Conservation (phyloP, 2,888 invertebrate species). For the Stomorhina lunata region DNA sequence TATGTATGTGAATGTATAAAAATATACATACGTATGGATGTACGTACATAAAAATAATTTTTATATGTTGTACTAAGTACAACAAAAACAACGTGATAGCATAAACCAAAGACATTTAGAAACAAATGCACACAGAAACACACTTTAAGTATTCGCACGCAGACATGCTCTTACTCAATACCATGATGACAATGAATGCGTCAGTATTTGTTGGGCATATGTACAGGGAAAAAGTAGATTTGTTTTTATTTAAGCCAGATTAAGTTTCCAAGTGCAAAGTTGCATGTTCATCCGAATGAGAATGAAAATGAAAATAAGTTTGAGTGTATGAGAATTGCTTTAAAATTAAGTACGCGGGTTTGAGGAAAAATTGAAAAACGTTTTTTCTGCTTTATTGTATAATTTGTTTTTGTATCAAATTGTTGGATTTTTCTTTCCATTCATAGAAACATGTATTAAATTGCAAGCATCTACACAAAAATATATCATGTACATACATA, state of each 20-base stretch:
- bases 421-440: neutral
- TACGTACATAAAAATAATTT: no score
- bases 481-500: neutral
- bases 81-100: neutral
- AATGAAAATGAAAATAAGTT: neutral
- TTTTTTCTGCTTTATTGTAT: conserved; percentile 11
- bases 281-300: neutral
- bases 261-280: conserved; percentile 1
- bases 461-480: neutral
- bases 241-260: neutral
- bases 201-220: neutral
- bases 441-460: neutral
- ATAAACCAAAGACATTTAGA: neutral
- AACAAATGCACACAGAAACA: no score
- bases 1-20: neutral
- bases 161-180: neutral
- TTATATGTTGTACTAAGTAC: neutral
- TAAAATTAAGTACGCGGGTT: conserved; percentile 19
- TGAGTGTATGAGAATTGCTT: conserved; percentile 24
- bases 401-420: neutral
- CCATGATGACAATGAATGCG: conserved; percentile 2
- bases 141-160: no score
- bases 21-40: neutral
- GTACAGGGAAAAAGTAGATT: neutral
- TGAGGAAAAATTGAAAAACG: conserved; percentile 35